Evolutionary conservation across 2,113 vertebrate species (phyloP).

Genomic region (Mugil cephalus): DNA sequence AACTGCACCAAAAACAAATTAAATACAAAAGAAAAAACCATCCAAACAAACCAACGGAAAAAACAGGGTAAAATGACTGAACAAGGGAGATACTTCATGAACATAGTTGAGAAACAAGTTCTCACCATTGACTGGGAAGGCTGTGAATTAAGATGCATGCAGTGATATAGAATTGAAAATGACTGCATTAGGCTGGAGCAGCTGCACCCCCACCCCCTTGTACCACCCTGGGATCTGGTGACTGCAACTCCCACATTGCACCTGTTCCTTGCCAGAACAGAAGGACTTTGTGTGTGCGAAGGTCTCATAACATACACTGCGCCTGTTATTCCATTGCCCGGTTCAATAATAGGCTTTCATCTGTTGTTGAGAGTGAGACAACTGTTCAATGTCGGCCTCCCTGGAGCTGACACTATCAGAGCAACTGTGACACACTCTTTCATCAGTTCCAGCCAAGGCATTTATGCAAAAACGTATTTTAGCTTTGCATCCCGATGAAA

Average conservation of each 20-base stretch:
- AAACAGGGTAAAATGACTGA: background rate
- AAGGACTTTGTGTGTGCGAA: conserved; percentile 71
- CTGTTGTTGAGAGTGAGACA: conserved; percentile 70
- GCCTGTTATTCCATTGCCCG: conserved; percentile 59
- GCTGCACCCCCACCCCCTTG: conserved; percentile 60
- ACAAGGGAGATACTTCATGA: background rate
- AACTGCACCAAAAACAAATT: background rate
- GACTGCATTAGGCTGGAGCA: conserved; percentile 59
- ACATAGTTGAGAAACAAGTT: conserved; percentile 12
- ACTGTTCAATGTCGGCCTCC: conserved; percentile 66
- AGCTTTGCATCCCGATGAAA: conserved; percentile 46
- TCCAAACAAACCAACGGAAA: background rate
- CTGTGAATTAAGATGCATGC: conserved; percentile 33
- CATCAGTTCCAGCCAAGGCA: conserved; percentile 40
- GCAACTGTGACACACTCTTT: conserved; percentile 52
- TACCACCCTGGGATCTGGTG: conserved; percentile 72
- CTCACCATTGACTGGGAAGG: conserved; percentile 23
- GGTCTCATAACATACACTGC: conserved; percentile 68
- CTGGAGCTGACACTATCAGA: conserved; percentile 36
- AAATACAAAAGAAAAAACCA: conserved; percentile 5
- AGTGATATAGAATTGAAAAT: conserved; percentile 45
- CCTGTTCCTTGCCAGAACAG: conserved; percentile 79
- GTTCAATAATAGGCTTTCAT: conserved; percentile 75
- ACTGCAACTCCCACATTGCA: conserved; percentile 80
- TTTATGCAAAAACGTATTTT: conserved; percentile 50